phyloP scores from a whole-genome alignment of 1,140 invertebrate genomes.

The Bombyx mori region DNA sequence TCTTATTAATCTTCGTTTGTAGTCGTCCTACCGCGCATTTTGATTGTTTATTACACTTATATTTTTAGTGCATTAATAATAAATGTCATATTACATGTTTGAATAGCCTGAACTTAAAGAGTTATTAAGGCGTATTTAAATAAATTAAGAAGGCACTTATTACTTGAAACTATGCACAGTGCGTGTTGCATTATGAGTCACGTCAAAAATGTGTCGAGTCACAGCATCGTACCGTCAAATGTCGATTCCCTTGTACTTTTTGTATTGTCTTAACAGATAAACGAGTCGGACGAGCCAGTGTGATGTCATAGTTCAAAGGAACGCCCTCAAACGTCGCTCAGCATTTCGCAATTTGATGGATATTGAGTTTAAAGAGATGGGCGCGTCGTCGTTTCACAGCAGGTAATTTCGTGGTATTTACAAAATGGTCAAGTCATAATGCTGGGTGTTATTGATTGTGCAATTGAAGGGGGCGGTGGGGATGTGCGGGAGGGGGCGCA shows the following conservation, averaged over 20 bases:
- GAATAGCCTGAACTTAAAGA: too few relatives aligned
- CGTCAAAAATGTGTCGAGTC: slow-evolving; percentile 43
- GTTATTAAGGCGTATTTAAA: too few relatives aligned
- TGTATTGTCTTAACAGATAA: slow-evolving; percentile 36
- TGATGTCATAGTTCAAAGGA: slow-evolving; percentile 55
- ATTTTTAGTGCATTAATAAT: too few relatives aligned
- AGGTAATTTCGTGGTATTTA: slow-evolving; percentile 21
- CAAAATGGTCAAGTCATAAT: slow-evolving; percentile 30
- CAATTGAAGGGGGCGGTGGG: slow-evolving; percentile 18
- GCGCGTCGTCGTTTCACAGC: slow-evolving; percentile 14
- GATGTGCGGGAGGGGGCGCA: slow-evolving; percentile 18
- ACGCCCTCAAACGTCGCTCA: slow-evolving; percentile 28
- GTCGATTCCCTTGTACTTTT: slow-evolving; percentile 51
- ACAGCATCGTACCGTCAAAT: slow-evolving; percentile 41
- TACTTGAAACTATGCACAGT: slow-evolving; percentile 23
- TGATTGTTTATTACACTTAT: too few relatives aligned
- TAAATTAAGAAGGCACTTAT: too few relatives aligned
- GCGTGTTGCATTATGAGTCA: slow-evolving; percentile 35
- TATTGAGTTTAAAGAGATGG: slow-evolving; percentile 17
- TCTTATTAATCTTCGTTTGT: too few relatives aligned
- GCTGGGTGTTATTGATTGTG: slow-evolving; percentile 33
- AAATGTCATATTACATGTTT: too few relatives aligned
- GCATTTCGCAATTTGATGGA: slow-evolving; percentile 40
- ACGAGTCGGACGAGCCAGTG: slow-evolving; percentile 19
- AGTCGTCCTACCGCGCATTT: too few relatives aligned